A percentile compares a stretch with the other conserved stretches of the same genome.
These are phyloP conservation scores for Eristalis arbustorum DNA, from an alignment of 2,888 invertebrate genomes.

Conservation along the genomic window DNA sequence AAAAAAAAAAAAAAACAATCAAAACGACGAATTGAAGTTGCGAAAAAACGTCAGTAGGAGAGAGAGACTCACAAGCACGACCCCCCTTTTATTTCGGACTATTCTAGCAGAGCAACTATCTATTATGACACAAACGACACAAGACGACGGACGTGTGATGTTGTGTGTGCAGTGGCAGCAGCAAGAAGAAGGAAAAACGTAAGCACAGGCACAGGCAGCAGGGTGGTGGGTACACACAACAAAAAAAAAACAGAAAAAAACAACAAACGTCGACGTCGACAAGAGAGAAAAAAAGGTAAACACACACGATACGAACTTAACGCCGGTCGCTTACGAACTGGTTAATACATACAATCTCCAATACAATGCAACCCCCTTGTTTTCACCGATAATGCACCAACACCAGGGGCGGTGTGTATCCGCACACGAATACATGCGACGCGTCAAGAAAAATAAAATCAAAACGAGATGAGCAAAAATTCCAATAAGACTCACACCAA, in stretches of 20 bases:
- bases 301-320: slow-evolving; percentile 80
- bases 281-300: slow-evolving; percentile 70
- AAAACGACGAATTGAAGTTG: too few species aligned
- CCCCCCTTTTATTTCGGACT: slow-evolving; percentile 11
- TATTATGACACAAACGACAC: not conserved
- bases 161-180: not conserved
- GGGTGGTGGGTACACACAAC: slow-evolving; percentile 9
- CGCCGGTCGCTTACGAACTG: slow-evolving; percentile 81
- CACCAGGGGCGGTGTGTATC: slow-evolving; percentile 32
- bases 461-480: slow-evolving; percentile 40
- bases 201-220: not conserved
- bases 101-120: slow-evolving; percentile 1
- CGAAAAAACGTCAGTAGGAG: not conserved
- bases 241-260: too few species aligned
- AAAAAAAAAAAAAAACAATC: too few species aligned
- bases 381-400: slow-evolving; percentile 66
- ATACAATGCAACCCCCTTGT: slow-evolving; percentile 76
- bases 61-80: not conserved
- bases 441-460: slow-evolving; percentile 69
- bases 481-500: slow-evolving; percentile 55
- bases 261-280: slow-evolving; percentile 68
- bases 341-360: slow-evolving; percentile 78
- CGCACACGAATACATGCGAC: slow-evolving; percentile 18
- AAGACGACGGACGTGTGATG: not conserved
- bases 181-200: not conserved